Evolutionary conservation across 2,113 vertebrate genomes (phyloP).

Genomic region (Ictidomys tridecemlineatus): DNA sequence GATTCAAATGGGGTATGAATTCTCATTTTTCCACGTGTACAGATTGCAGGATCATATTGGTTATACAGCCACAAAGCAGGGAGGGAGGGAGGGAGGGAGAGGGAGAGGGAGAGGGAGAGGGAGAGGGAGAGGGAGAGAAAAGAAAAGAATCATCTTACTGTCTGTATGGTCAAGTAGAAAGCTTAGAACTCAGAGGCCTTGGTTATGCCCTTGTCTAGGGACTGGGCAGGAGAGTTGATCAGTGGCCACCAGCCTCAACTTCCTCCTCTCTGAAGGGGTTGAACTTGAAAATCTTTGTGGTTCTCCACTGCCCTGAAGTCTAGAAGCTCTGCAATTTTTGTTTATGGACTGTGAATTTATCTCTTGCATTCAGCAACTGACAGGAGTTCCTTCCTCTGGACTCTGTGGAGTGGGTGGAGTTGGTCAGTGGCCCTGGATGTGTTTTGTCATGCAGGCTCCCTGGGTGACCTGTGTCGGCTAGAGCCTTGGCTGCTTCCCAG

Average conservation of each 20-base stretch:
- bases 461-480: neutral
- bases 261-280: neutral
- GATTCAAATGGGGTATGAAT: too few relatives aligned
- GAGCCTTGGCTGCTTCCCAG: neutral
- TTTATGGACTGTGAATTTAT: slow-evolving; percentile 38
- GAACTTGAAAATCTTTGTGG: neutral
- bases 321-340: neutral
- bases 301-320: neutral
- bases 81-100: rapidly evolving
- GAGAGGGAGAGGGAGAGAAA: too few relatives aligned
- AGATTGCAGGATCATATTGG: too few relatives aligned
- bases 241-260: neutral
- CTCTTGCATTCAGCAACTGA: neutral
- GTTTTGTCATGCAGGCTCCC: neutral
- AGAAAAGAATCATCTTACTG: neutral
- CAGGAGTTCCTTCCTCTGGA: slow-evolving; percentile 23
- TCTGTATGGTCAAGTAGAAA: neutral
- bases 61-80: too few relatives aligned
- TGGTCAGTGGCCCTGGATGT: neutral
- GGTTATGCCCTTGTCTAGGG: neutral
- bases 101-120: too few relatives aligned
- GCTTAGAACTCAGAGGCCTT: neutral
- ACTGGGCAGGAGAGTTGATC: neutral
- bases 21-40: too few relatives aligned
- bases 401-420: neutral